phyloP scores from a whole-genome alignment of 2,888 invertebrate species.

The Athrips mouffetella region DNA sequence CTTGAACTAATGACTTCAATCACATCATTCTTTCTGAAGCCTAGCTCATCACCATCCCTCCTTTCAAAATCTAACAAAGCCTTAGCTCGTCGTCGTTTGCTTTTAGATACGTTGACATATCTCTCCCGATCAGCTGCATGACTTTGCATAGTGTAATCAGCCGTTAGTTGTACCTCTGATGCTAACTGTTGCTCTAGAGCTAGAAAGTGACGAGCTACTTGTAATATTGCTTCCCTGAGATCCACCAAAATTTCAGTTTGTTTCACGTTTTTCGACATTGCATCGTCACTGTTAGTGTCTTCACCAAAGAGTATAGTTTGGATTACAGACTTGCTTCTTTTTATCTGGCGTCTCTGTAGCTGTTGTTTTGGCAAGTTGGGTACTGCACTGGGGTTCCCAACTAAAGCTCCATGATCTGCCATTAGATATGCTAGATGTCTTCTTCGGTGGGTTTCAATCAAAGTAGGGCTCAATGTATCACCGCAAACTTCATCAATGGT shows the following conservation, averaged over 20 bases:
- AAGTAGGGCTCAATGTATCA: conserved; percentile 88
- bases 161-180: conserved; percentile 88
- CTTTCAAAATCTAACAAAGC: conserved; percentile 98
- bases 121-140: conserved; percentile 96
- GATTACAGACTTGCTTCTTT: conserved; percentile 93
- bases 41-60: conserved; percentile 98
- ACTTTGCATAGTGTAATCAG: conserved; percentile 97
- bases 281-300: conserved; percentile 86
- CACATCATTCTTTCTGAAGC: conserved; percentile 98
- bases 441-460: conserved; percentile 92
- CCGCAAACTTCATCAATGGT: conserved; percentile 84
- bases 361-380: conserved; percentile 97
- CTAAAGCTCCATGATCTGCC: conserved; percentile 96
- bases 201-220: conserved; percentile 94
- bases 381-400: conserved; percentile 92
- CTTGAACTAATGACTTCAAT: conserved; percentile 98
- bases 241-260: conserved; percentile 99
- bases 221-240: conserved; percentile 95
- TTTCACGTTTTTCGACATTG: conserved; percentile 96
- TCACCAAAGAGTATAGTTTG: conserved; percentile 92
- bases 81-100: conserved; percentile 93
- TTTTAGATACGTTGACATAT: conserved; percentile 94
- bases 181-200: conserved; percentile 92
- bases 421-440: conserved; percentile 96
- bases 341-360: conserved; percentile 90